Evolutionary conservation across 2,888 invertebrate genomes (phyloP), one percentile per base, ranked within the genome.

Genomic region (Apoda limacodes): DNA sequence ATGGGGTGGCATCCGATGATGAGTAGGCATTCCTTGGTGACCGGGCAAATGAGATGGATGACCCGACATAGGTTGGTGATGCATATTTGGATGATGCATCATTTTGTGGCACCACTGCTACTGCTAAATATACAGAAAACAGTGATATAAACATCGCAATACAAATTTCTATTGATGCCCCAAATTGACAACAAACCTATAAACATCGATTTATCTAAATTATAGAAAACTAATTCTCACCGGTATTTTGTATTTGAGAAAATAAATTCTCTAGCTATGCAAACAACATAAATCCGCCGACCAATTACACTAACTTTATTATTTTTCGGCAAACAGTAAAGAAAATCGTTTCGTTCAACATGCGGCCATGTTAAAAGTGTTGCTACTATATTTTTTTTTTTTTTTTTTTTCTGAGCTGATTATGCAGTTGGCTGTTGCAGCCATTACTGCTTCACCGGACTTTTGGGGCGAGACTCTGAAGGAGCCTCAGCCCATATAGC

Each of bases 321-420:
- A 52, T 62, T 61, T 64, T 75, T 87, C 88, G 88, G 87, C 88
- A 84, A 88, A 88, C 88, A 88, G 86, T 87, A 88, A 88, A 88
- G 88, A 88, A 87, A 87, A 87, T 82, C 82, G 82, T 81, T 82
- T 83, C 64, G 78, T 86, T 86, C 88, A 89, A 88, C 89, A 88
- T 88, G 89, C 89, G 88, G 89, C 90, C 89, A 90, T 89, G 88
- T 88, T 90, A 87, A 70, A 67, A 71, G 66, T 70, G 67, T 70
- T 69, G 52, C 62, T 51, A n/a, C n/a, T n/a, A n/a, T n/a, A n/a
- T n/a, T n/a, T n/a, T n/a, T n/a, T n/a, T n/a, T n/a, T n/a, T n/a
- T n/a, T n/a, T n/a, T n/a, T n/a, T n/a, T n/a, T n/a, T n/a, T n/a
- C n/a, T n/a, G n/a, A n/a, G n/a, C n/a, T n/a, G n/a, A n/a, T n/a